Evolutionary conservation across 2,113 vertebrate species (phyloP).

Genomic region (Cyanoramphus novaezelandiae): DNA sequence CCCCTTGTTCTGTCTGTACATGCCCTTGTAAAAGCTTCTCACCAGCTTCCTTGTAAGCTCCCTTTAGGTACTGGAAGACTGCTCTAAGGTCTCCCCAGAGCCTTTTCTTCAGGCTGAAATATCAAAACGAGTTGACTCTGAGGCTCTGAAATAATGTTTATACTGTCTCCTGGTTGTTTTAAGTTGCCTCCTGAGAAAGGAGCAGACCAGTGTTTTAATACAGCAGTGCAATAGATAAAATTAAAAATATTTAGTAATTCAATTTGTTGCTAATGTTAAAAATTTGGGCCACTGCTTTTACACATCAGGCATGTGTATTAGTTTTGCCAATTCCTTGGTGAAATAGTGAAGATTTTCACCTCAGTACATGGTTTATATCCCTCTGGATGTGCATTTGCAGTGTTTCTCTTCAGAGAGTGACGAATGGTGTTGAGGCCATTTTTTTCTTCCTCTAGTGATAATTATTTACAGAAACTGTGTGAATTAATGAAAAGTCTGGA

Average conservation of each 20-base stretch:
- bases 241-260: background rate
- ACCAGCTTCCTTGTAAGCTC: background rate
- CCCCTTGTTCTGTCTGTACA: background rate
- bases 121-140: background rate
- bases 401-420: background rate
- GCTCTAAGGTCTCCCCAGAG: background rate
- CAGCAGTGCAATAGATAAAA: background rate
- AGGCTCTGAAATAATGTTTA: background rate
- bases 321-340: background rate
- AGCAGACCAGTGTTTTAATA: rapidly evolving
- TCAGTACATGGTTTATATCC: background rate
- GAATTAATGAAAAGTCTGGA: background rate
- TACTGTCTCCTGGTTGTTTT: background rate
- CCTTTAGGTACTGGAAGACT: background rate
- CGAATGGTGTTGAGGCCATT: background rate
- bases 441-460: background rate
- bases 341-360: conserved; percentile 10
- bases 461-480: background rate
- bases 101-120: background rate
- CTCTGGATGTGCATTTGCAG: background rate
- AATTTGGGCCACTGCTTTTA: background rate
- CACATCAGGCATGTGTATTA: background rate
- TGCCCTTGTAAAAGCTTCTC: background rate
- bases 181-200: background rate
- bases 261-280: background rate